Evolutionary conservation across 2,888 invertebrate genomes (phyloP).

Genomic region (Sylvicola fuscatus): DNA sequence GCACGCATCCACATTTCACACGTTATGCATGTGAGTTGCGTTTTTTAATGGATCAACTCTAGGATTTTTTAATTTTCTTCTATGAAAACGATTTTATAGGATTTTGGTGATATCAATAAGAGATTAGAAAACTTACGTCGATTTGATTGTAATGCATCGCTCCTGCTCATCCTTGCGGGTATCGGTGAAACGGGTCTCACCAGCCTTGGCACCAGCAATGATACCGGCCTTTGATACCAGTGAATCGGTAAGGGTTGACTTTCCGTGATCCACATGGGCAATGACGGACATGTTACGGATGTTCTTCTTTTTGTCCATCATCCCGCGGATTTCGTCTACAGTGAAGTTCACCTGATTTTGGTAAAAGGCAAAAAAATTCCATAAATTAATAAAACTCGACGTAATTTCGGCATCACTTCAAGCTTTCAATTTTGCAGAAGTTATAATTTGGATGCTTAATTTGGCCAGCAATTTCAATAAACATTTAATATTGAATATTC

Average conservation of each 20-base stretch:
- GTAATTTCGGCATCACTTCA: too few species aligned
- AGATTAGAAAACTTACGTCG: slow-evolving; percentile 55
- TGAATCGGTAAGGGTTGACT: slow-evolving; percentile 98
- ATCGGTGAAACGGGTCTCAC: slow-evolving; percentile 98
- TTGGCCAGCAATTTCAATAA: too few species aligned
- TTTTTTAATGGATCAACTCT: too few species aligned
- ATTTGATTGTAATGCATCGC: slow-evolving; percentile 99
- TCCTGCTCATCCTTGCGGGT: slow-evolving; percentile 99
- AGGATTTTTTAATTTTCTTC: too few species aligned
- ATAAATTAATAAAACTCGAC: slow-evolving; percentile 5
- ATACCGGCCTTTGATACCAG: slow-evolving; percentile 99
- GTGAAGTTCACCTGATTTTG: slow-evolving; percentile 95
- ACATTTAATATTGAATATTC: too few species aligned
- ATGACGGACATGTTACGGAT: slow-evolving; percentile 99
- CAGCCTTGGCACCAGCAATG: slow-evolving; percentile 96
- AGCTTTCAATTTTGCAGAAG: too few species aligned
- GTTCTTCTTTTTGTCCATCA: slow-evolving; percentile 99
- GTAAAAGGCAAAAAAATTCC: background rate
- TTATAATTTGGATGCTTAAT: too few species aligned
- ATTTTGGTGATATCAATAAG: too few species aligned
- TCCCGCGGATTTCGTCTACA: slow-evolving; percentile 96
- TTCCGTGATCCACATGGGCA: slow-evolving; percentile 99
- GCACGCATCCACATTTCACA: too few species aligned
- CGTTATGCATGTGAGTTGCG: too few species aligned
- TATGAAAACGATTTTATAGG: too few species aligned